A percentile compares a stretch with the other conserved stretches of the same genome.
Conservation (phyloP, 37 sponge, comb jelly and placozoan genomes). For the Amphimedon queenslandica region DNA sequence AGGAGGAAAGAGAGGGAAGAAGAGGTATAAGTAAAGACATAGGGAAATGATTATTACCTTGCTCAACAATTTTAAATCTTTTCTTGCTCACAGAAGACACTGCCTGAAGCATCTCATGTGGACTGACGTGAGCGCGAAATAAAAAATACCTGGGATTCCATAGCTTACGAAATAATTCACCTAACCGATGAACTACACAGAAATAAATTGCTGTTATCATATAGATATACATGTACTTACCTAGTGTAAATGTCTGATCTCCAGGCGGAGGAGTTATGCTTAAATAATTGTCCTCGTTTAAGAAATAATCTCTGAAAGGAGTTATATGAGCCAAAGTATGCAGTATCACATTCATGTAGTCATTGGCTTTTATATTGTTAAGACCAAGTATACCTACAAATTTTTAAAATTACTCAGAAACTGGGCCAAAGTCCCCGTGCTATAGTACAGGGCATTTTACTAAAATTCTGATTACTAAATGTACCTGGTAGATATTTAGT, state of each 20-base stretch:
- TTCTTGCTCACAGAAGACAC: slow-evolving; percentile 88
- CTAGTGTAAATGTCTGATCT: slow-evolving; percentile 80
- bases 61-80: slow-evolving; percentile 94
- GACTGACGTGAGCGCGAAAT: slow-evolving; percentile 94
- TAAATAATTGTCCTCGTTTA: slow-evolving; percentile 73
- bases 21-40: too few relatives aligned
- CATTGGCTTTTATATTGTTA: slow-evolving; percentile 96
- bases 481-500: slow-evolving; percentile 86
- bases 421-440: not conserved
- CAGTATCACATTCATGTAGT: slow-evolving; percentile 98
- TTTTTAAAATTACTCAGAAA: not conserved
- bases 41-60: too few relatives aligned
- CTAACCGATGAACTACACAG: slow-evolving; percentile 74
- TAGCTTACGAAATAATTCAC: slow-evolving; percentile 92
- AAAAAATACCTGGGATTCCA: slow-evolving; percentile 97
- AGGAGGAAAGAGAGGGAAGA: too few relatives aligned
- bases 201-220: not conserved
- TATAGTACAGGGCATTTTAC: too few relatives aligned
- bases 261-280: slow-evolving; percentile 90
- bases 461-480: not conserved
- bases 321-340: slow-evolving; percentile 84
- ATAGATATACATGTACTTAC: slow-evolving; percentile 13
- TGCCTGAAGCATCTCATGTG: slow-evolving; percentile 98
- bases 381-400: slow-evolving; percentile 81
- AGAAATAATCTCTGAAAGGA: slow-evolving; percentile 86